Evolutionary conservation across 1,140 invertebrate genomes (phyloP), one percentile per base, ranked within the genome.

Genomic region (Condylostylus longicornis): DNA sequence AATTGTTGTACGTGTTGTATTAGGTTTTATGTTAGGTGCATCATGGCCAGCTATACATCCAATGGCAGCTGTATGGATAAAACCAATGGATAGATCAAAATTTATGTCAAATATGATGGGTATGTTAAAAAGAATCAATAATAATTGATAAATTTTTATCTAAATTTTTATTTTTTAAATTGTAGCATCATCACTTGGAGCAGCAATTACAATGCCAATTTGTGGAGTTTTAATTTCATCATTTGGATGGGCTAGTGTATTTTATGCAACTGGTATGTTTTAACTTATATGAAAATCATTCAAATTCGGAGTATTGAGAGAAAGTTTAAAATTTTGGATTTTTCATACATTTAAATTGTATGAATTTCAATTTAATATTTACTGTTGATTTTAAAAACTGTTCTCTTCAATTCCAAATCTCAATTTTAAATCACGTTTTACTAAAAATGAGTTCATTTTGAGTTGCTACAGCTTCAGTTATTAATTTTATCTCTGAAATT

Each of bases 11-110:
- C 67, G 82, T 34, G 70, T 75, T 1, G 36, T 79, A 4, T 58
- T 84, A 0, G 82, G 82, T 31, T 79, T 84, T 53, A 71, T 80
- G 62, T 63, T 85, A 51, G 74, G 88, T 38, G 86, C 81, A 5
- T 89, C 85, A 5, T 94, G 86, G 77, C 88, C 89, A 15, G 78
- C 85, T 13, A 90, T 91, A 40, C 78, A 86, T 44, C 82, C 84
- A 2, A 77, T 93, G 69, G 79, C 84, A 18, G 81, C 85, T 0
- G 77, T 79, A 46, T 95, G 88, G 88, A 82, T 89, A 40, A 87
- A 87, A 9, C 83, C 85, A 1, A 74, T 77, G 62, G 88, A 94
- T 53, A 72, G 86, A 41, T 88, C 82, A 36, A 83, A 85, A 61
- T 82, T 85, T 52, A 78, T 83, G 53, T 77, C 82, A 1, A 82